Base-by-base conservation (phyloP, 2,797 vertebrate genomes). In the Gymnoscopelus braueri region DNA sequence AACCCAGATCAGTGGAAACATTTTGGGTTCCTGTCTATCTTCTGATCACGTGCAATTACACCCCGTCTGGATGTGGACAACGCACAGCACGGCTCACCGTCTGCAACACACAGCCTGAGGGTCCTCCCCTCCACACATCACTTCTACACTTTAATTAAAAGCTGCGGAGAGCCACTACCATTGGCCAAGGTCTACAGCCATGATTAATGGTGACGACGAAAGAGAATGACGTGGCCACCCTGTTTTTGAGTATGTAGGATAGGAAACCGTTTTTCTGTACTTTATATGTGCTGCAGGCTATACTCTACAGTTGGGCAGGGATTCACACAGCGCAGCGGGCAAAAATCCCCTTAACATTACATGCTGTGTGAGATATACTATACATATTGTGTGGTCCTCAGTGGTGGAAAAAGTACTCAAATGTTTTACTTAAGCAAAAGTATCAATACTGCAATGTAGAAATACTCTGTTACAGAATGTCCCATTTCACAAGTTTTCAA, bases 141-240 rank as follows among this genome's bases (percentile, higher is more conserved):
- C 26, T 62, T 19, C 19, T 15, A 54, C 11, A 10, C n/a, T 71
- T 67, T 26, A 67, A 53, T 71, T 67, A 71, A 66, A 71, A 13
- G 19, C 68, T 44, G 4, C 3, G 48, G 29, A 60, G 32, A 61
- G 50, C 8, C 39, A 39, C 35, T 44, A 8, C 39, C 39, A 44
- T 10, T 19, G 10, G 24, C 51, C 8, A 15, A 23, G 35, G 19
- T 50, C 23, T 15, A 63, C 3, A 24, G 12, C 15, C 29, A 55
- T 44, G 49, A 54, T 50, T 54, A 15, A 55, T 29, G 65, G 54
- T 24, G 2, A 63, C 66, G 4, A 13, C n/a, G 14, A 56, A 0
- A 64, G 53, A 48, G 47, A 50, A 57, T 23, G 0, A 52, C 9
- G 26, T 5, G 2, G 32, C 44, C 12, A 3, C 56, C 3, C 2